Evolutionary conservation across 1,140 invertebrate species (phyloP).

Genomic region (Drosophila kurseongensis): DNA sequence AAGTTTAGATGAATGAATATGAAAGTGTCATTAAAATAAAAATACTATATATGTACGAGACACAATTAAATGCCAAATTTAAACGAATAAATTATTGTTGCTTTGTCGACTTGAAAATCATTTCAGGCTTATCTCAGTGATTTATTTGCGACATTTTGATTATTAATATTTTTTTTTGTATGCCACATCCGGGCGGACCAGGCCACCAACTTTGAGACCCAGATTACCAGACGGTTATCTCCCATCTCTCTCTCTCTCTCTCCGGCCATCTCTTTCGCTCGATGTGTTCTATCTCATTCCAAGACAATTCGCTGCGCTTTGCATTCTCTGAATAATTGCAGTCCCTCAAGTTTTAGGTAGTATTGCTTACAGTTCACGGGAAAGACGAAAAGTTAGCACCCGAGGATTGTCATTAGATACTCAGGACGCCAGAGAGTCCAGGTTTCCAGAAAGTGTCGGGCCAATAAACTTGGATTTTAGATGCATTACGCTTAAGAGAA

Average conservation of each 20-base stretch:
- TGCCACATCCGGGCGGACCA: slow-evolving; percentile 71
- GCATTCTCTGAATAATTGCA: slow-evolving; percentile 52
- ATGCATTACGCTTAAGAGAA: slow-evolving; percentile 1
- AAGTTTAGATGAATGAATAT: slow-evolving; percentile 11
- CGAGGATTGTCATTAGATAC: slow-evolving; percentile 57
- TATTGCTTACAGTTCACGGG: slow-evolving; percentile 64
- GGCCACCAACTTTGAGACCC: slow-evolving; percentile 59
- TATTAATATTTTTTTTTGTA: slow-evolving; percentile 48
- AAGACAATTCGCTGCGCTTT: slow-evolving; percentile 48
- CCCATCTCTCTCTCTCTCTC: not conserved
- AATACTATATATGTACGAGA: not conserved
- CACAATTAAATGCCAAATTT: slow-evolving; percentile 77
- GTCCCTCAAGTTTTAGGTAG: slow-evolving; percentile 6
- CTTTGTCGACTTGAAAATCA: slow-evolving; percentile 4
- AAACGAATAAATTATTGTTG: slow-evolving; percentile 70
- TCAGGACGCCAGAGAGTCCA: slow-evolving; percentile 53
- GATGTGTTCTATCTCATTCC: slow-evolving; percentile 1
- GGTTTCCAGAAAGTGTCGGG: slow-evolving; percentile 23
- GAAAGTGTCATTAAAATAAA: slow-evolving; percentile 8
- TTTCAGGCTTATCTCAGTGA: slow-evolving; percentile 64
- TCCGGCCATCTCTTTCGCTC: not conserved
- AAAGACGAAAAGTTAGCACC: slow-evolving; percentile 40
- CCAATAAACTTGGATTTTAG: slow-evolving; percentile 54
- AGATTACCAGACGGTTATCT: slow-evolving; percentile 55
- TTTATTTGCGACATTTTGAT: slow-evolving; percentile 59